Conservation (phyloP, 2,888 invertebrate genomes). For the Saturnia pavonia region DNA sequence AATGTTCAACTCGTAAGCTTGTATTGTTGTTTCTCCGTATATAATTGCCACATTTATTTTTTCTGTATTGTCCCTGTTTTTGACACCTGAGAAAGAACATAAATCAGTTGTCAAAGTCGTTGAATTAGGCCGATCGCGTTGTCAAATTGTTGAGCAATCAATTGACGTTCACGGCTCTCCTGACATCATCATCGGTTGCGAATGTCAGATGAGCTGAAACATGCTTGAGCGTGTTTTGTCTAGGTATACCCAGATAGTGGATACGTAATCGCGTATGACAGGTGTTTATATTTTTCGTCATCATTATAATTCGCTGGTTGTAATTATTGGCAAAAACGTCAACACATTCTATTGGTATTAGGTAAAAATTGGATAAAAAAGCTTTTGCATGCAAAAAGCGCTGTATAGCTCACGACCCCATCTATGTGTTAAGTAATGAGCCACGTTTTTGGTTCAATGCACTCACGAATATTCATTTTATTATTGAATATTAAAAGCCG, state of each 20-base stretch:
- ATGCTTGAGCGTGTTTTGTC: constrained; percentile 49
- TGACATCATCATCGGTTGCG: constrained; percentile 63
- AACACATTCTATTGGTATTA: constrained; percentile 61
- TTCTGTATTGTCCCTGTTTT: constrained; percentile 59
- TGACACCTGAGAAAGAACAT: constrained; percentile 72
- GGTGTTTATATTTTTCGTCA: constrained; percentile 52
- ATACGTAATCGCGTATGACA: constrained; percentile 31
- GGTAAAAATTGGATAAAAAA: constrained; percentile 60
- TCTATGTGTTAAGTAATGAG: constrained; percentile 71
- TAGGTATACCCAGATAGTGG: constrained; percentile 21
- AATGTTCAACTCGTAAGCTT: constrained; percentile 59
- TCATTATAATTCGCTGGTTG: constrained; percentile 51
- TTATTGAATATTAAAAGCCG: constrained; percentile 64
- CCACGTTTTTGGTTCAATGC: constrained; percentile 80
- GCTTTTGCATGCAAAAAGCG: constrained; percentile 63
- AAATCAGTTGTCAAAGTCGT: constrained; percentile 76
- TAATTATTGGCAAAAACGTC: constrained; percentile 58
- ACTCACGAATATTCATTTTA: constrained; percentile 73
- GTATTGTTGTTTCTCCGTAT: constrained; percentile 59
- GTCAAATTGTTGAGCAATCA: constrained; percentile 61
- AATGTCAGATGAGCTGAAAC: constrained; percentile 55
- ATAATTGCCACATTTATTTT: constrained; percentile 67
- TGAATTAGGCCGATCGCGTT: constrained; percentile 53
- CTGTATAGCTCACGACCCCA: constrained; percentile 62
- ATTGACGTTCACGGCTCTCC: constrained; percentile 57